Conservation (phyloP, 2,113 vertebrate genomes). For the Erythrolamprus reginae region DNA sequence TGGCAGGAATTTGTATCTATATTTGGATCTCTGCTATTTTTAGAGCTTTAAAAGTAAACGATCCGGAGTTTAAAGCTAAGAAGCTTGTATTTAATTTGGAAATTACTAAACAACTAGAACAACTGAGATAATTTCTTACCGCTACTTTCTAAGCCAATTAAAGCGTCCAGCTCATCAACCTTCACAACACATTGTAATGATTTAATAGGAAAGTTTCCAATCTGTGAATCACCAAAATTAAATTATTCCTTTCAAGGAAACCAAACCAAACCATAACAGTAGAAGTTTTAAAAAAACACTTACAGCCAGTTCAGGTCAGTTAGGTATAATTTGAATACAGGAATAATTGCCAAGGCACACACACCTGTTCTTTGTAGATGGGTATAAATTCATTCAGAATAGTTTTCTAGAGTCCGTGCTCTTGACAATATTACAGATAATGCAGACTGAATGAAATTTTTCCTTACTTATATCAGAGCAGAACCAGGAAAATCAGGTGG, state of each 20-base stretch:
- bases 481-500: too few relatives aligned
- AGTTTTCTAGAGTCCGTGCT: background rate
- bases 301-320: background rate
- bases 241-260: background rate
- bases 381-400: background rate
- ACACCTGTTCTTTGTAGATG: background rate
- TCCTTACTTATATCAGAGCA: too few relatives aligned
- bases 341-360: background rate
- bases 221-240: background rate
- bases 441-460: too few relatives aligned
- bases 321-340: background rate
- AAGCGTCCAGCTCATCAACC: background rate
- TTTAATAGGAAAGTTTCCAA: background rate
- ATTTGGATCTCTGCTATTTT: background rate
- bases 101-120: background rate
- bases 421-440: too few relatives aligned
- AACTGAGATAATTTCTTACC: background rate
- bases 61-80: background rate
- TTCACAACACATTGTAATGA: background rate
- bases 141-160: background rate
- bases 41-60: background rate
- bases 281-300: background rate
- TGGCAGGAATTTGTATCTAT: background rate
- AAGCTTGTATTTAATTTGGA: background rate
- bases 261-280: background rate